Conservation (phyloP, 1,140 invertebrate species). For the Eumaeus atala region DNA sequence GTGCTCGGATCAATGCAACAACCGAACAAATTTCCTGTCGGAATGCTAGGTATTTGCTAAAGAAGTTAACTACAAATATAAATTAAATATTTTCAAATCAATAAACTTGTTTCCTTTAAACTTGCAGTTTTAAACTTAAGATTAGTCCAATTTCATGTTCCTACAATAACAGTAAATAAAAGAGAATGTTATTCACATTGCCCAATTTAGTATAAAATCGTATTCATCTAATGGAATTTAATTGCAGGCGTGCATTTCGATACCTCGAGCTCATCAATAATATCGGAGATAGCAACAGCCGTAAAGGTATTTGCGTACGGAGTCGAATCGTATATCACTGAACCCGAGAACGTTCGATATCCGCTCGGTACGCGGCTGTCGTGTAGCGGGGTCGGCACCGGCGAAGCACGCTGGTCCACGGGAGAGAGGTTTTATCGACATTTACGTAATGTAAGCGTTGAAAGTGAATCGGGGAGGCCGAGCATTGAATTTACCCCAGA, state of each 20-base stretch:
- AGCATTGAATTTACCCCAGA: constrained; percentile 91
- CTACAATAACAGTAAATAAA: no score
- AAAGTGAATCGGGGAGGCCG: constrained; percentile 84
- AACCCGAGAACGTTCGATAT: constrained; percentile 79
- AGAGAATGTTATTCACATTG: no score
- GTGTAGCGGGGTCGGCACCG: constrained; percentile 82
- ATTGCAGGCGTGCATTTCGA: constrained; percentile 90
- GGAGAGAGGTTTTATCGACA: constrained; percentile 86
- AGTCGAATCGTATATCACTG: constrained; percentile 88
- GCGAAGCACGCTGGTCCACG: constrained; percentile 85
- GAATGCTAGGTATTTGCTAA: constrained; percentile 88
- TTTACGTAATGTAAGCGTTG: constrained; percentile 88
- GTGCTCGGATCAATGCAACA: constrained; percentile 84
- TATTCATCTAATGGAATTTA: not conserved
- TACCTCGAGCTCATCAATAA: constrained; percentile 85
- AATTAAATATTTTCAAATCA: no score
- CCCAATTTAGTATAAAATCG: no score
- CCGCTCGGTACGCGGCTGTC: constrained; percentile 87
- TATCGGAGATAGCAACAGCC: constrained; percentile 90
- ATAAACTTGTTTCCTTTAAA: no score
- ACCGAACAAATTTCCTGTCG: constrained; percentile 90
- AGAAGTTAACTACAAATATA: not conserved
- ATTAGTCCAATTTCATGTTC: no score
- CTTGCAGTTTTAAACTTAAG: no score
- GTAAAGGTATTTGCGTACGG: constrained; percentile 94